Evolutionary conservation across 2,888 invertebrate genomes (phyloP), one percentile per base, ranked within the genome.

Genomic region (Drosophila nr. fundita): DNA sequence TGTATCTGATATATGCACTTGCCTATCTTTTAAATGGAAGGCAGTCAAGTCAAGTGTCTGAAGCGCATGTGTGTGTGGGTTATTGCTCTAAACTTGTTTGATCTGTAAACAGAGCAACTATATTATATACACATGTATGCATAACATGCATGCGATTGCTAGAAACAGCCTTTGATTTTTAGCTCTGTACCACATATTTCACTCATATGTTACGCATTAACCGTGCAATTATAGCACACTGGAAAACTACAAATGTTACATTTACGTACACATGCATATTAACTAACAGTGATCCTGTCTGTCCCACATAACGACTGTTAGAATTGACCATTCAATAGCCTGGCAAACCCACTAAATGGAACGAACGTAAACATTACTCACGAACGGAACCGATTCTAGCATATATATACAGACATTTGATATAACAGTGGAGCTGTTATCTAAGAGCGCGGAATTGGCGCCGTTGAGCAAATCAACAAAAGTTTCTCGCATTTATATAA

Each of bases 381-480:
- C 29, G 4, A 27, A 6, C 21, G 15, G 15, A 40, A n/a, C 29
- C 29, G 27, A 57, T 40, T 38, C 29, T 29, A 21, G 40, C 40
- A n/a, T 15, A 30, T 15, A 40, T 38, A 40, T 40, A 57, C 15
- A 30, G 10, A 57, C 15, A 57, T 29, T 57, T 21, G 15, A 42
- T 4, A 49, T 40, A 50, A 76, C 64, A 76, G 60, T 58, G 62
- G 70, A 48, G 74, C 75, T 59, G 80, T 79, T 79, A 79, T 78
- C 82, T 74, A 78, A 68, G 59, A 60, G 68, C 64, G 61, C 21
- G 21, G 62, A 61, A 77, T 57, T 63, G 52, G 73, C 53, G 82
- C 40, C 64, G 57, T 74, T 58, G 74, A 79, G 82, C 69, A 63
- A 68, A 50, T 62, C 52, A 68, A 67, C 63, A 73, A 59, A 68